Evolutionary conservation across 2,888 invertebrate genomes (phyloP), one percentile per base, ranked within the genome.

Genomic region (Ennomos erosarius): DNA sequence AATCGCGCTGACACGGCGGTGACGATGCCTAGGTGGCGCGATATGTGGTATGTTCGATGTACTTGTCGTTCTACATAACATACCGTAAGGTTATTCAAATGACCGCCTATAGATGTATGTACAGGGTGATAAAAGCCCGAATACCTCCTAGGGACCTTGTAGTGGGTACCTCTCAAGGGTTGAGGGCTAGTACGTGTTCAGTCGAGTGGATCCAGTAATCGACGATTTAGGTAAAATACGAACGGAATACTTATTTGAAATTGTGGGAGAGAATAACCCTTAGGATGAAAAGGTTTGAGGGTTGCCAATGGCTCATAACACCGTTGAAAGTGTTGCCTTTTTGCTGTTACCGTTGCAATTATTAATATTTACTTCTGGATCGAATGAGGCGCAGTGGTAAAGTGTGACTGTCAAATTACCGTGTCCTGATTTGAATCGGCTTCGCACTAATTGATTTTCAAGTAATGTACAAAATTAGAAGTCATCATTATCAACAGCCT

Each of bases 151-250:
- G 10, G 35, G 33, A 8, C 11, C 26, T 36, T 33, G n/a, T 9
- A 26, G n/a, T 9, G 16, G 56, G 46, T 33, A 36, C 46, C 40
- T 40, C 46, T 10, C n/a, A 42, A 38, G 53, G 40, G 40, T 42
- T 35, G 39, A 43, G 53, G 58, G 65, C 57, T 40, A 59, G 62
- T 58, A 68, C 55, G 60, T 65, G 62, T 54, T 65, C 62, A 60
- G 47, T 44, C 53, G 45, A 53, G 57, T 55, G 49, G 59, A 55
- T 62, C 59, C 47, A 42, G 54, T 50, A 59, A 60, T 63, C 61
- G 59, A 55, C 59, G 55, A 64, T 61, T 66, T 58, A 63, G 53
- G 54, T 66, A 64, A 66, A 65, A 65, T 62, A 62, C 53, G 49
- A 57, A 62, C 60, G 52, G 49, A 57, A 60, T 55, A 59, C 59